Evolutionary conservation across 2,888 invertebrate species (phyloP).

Genomic region (Leucoma salicis): DNA sequence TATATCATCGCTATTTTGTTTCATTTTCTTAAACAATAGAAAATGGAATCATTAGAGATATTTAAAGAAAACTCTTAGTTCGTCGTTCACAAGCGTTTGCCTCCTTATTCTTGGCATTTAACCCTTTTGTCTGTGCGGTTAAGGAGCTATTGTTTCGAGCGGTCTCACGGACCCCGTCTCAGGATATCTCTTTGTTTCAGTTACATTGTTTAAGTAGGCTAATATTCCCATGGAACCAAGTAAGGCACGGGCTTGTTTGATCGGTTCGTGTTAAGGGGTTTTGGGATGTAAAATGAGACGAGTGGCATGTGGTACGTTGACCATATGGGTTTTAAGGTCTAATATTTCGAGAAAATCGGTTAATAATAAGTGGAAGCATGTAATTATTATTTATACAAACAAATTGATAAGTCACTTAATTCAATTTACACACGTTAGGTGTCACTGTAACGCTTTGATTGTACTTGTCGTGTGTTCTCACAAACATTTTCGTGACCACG

Average conservation of each 20-base stretch:
- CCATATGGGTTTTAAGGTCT: not conserved
- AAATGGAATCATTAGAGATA: not conserved
- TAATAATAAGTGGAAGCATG: too few relatives aligned
- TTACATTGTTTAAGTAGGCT: slow-evolving; percentile 64
- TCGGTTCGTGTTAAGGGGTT: slow-evolving; percentile 7
- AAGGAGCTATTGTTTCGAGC: slow-evolving; percentile 54
- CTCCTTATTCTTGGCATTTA: slow-evolving; percentile 47
- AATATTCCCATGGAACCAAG: slow-evolving; percentile 59
- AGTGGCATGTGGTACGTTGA: not conserved
- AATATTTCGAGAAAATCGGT: too few relatives aligned
- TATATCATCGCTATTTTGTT: too few relatives aligned
- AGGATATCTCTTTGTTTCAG: slow-evolving; percentile 45
- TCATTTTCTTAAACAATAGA: not conserved
- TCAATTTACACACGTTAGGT: too few relatives aligned
- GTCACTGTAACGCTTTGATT: too few relatives aligned
- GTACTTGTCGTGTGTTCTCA: too few relatives aligned
- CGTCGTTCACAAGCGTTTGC: slow-evolving; percentile 30
- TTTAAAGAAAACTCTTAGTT: slow-evolving; percentile 12
- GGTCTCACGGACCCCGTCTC: slow-evolving; percentile 64
- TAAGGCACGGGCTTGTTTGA: slow-evolving; percentile 15
- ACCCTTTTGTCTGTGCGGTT: slow-evolving; percentile 50
- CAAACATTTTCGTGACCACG: too few relatives aligned
- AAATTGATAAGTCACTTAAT: too few relatives aligned
- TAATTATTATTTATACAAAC: too few relatives aligned
- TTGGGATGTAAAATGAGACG: slow-evolving; percentile 9